Evolutionary conservation across 2,888 invertebrate genomes (phyloP).

Genomic region (Oligia latruncula): DNA sequence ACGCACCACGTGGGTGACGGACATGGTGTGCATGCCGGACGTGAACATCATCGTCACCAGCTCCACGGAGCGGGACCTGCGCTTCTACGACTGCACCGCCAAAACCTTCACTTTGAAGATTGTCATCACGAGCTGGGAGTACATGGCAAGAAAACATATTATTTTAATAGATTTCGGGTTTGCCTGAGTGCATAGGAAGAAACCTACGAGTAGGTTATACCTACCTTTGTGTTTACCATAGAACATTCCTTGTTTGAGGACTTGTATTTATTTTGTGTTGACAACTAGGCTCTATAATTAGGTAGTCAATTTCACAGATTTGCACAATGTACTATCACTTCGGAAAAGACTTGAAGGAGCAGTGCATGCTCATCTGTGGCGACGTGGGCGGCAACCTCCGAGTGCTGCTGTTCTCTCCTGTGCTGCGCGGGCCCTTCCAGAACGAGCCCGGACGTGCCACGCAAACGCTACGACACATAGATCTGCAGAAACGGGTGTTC

Average conservation of each 20-base stretch:
- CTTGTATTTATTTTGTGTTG: not conserved
- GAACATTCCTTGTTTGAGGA: not conserved
- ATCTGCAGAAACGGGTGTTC: slow-evolving; percentile 86
- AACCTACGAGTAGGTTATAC: not conserved
- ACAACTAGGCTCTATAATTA: not conserved
- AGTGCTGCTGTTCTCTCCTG: slow-evolving; percentile 91
- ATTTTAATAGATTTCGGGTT: not conserved
- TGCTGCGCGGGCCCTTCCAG: slow-evolving; percentile 92
- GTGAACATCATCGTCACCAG: slow-evolving; percentile 94
- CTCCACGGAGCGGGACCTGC: slow-evolving; percentile 94
- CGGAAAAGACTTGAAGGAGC: slow-evolving; percentile 87
- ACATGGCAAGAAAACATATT: slow-evolving; percentile 78
- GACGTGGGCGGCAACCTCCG: slow-evolving; percentile 93
- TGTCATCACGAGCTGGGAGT: slow-evolving; percentile 92
- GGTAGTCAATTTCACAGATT: slow-evolving; percentile 72
- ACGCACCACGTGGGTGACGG: slow-evolving; percentile 93
- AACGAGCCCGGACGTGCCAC: slow-evolving; percentile 91
- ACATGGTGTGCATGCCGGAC: slow-evolving; percentile 93
- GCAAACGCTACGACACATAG: slow-evolving; percentile 90
- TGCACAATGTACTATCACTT: slow-evolving; percentile 91
- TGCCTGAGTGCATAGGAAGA: not conserved
- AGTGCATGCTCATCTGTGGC: slow-evolving; percentile 92
- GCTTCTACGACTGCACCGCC: slow-evolving; percentile 95
- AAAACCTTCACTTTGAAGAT: slow-evolving; percentile 93
- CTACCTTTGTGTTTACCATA: not conserved